Conservation (phyloP, 2,113 vertebrate species). For the Tachycineta bicolor region DNA sequence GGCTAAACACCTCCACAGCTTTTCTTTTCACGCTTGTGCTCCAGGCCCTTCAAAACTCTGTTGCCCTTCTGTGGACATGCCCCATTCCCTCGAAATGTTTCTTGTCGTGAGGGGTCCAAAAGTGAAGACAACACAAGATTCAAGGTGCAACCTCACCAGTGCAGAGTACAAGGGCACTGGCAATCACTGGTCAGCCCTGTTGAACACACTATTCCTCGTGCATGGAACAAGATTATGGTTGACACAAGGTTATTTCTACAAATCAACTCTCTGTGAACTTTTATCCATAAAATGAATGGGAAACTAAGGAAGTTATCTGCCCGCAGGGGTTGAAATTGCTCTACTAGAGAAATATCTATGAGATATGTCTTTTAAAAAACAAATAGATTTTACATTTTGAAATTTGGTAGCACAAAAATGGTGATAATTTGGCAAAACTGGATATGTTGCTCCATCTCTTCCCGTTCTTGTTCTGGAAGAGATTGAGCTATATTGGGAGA, state of each 20-base stretch:
- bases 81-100: not conserved
- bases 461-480: not conserved
- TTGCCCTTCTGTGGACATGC: not conserved
- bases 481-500: not conserved
- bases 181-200: not conserved
- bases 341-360: not conserved
- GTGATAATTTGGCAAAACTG: no score
- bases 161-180: rapidly evolving
- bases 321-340: not conserved
- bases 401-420: not conserved
- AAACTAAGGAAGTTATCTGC: not conserved
- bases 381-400: not conserved
- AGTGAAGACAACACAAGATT: not conserved
- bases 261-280: not conserved
- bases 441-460: not conserved
- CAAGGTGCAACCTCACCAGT: not conserved
- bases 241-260: not conserved
- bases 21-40: not conserved
- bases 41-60: not conserved
- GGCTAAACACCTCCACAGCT: not conserved
- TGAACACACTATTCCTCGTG: not conserved
- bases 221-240: not conserved
- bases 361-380: not conserved
- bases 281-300: not conserved
- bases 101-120: not conserved